These are phyloP conservation scores for Amblyjoppa proteus DNA, from an alignment of 2,888 invertebrate genomes.

Conservation along the genomic window DNA sequence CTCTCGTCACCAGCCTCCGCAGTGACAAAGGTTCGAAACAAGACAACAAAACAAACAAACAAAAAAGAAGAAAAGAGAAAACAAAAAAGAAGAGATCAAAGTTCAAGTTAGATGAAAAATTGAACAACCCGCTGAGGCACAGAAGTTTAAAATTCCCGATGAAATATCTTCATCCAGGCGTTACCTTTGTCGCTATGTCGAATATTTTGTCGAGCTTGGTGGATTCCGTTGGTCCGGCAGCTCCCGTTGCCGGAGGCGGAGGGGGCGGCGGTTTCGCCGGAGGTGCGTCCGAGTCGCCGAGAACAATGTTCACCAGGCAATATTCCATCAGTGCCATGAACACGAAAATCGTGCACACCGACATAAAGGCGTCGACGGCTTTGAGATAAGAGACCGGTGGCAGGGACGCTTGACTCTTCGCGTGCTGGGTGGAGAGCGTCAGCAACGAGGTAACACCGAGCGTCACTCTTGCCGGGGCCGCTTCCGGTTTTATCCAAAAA, in stretches of 20 bases:
- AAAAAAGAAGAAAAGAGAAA: constrained; percentile 1
- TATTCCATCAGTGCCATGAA: constrained; percentile 98
- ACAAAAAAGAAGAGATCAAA: not conserved
- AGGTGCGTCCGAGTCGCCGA: constrained; percentile 90
- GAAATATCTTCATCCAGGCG: constrained; percentile 69
- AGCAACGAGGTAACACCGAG: constrained; percentile 96
- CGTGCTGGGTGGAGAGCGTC: constrained; percentile 96
- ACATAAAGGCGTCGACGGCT: constrained; percentile 97
- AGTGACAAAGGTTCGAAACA: not conserved
- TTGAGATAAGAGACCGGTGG: constrained; percentile 97
- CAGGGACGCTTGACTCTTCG: constrained; percentile 96
- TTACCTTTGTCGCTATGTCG: constrained; percentile 86
- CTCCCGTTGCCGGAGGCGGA: constrained; percentile 87
- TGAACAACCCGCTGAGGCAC: constrained; percentile 73
- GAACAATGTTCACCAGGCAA: constrained; percentile 94
- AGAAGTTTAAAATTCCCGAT: constrained; percentile 69
- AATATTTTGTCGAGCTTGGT: constrained; percentile 86
- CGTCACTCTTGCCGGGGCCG: constrained; percentile 96
- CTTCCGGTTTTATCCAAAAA: constrained; percentile 98
- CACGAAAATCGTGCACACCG: constrained; percentile 96
- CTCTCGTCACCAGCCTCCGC: constrained; percentile 58
- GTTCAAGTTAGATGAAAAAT: constrained; percentile 23
- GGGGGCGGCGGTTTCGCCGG: constrained; percentile 86
- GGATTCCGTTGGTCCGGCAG: constrained; percentile 84
- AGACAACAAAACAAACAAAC: not conserved